A percentile compares a stretch with the other conserved stretches of the same genome.
These are phyloP conservation scores for Oryzias celebensis DNA, from an alignment of 2,113 vertebrate species.

Conservation along the genomic window DNA sequence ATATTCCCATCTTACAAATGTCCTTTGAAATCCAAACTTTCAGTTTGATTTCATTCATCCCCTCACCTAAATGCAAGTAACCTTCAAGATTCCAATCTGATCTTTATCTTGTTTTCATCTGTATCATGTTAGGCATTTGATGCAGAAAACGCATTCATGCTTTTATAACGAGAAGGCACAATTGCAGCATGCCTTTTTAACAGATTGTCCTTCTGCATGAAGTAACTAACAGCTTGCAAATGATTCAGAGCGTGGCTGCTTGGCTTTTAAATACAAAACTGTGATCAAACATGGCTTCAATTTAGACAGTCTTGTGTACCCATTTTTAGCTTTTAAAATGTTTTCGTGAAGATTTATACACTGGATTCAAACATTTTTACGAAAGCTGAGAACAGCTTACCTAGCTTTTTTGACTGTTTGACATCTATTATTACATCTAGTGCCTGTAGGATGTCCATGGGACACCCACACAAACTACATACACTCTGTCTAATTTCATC, in stretches of 20 bases:
- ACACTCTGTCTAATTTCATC: too few relatives aligned
- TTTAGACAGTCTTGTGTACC: background rate
- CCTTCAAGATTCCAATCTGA: background rate
- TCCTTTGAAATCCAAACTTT: too few relatives aligned
- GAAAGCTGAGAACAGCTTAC: too few relatives aligned
- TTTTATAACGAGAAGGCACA: background rate
- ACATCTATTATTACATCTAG: too few relatives aligned
- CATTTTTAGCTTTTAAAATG: background rate
- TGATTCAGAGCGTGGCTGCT: background rate
- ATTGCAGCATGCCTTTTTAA: background rate
- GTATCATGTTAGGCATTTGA: background rate
- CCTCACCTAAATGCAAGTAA: background rate
- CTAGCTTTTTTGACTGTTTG: too few relatives aligned
- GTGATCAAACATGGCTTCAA: background rate
- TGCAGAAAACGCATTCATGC: background rate
- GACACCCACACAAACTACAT: too few relatives aligned
- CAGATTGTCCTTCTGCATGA: background rate
- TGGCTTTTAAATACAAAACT: background rate
- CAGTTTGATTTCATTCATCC: background rate
- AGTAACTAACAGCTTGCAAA: conserved; percentile 10
- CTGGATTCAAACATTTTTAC: too few relatives aligned
- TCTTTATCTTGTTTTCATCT: background rate
- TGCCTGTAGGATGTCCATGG: too few relatives aligned
- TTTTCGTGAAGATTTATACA: too few relatives aligned
- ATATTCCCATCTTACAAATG: too few relatives aligned